A percentile compares a stretch with the other conserved stretches of the same genome.
Evolutionary conservation across 2,113 vertebrate genomes (phyloP).

Genomic region (Sprattus sprattus): DNA sequence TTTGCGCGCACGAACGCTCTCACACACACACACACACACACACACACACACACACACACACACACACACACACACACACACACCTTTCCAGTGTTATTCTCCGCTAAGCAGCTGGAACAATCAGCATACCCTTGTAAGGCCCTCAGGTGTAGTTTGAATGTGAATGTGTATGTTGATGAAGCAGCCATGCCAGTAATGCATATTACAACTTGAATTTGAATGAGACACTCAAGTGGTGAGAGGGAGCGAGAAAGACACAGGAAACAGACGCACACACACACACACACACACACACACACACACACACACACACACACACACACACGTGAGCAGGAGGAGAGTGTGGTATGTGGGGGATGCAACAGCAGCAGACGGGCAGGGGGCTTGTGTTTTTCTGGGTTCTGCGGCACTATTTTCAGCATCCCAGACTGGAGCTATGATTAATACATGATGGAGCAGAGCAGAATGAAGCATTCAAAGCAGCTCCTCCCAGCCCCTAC

Average conservation of each 20-base stretch:
- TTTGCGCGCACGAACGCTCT: too few relatives aligned
- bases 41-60: background rate
- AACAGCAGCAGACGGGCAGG: background rate
- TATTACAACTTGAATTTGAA: background rate
- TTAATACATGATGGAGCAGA: conserved; percentile 67
- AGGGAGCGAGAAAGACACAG: background rate
- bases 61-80: conserved; percentile 8
- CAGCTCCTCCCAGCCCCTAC: background rate
- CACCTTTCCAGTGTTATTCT: background rate
- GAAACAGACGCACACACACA: too few relatives aligned
- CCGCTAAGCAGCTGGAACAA: background rate
- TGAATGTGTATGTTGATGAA: background rate
- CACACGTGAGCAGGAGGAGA: background rate
- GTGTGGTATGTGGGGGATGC: background rate
- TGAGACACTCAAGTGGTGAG: background rate
- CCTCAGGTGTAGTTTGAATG: background rate
- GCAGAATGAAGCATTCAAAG: conserved; percentile 66
- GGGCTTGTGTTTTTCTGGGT: conserved; percentile 61
- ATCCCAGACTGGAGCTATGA: conserved; percentile 66
- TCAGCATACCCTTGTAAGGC: background rate
- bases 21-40: conserved; percentile 20
- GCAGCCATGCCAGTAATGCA: background rate
- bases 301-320: background rate
- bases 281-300: background rate
- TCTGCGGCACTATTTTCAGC: conserved; percentile 68